Base-by-base conservation (phyloP, 2,113 vertebrate genomes). In the Oreotrochilus melanogaster region DNA sequence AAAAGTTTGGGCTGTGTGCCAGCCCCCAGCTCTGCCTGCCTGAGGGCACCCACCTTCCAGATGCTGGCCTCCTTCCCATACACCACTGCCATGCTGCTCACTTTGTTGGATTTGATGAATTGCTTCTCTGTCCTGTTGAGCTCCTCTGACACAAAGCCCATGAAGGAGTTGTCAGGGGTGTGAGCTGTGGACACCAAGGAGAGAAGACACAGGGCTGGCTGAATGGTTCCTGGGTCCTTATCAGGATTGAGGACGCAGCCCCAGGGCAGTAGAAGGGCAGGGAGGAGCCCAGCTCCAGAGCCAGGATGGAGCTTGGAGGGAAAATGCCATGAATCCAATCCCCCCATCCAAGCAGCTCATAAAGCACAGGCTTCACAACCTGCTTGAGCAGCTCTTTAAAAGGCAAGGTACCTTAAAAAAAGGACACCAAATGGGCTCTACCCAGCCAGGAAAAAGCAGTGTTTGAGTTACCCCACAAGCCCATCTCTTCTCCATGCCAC, bases 141-240 rank as follows among this genome's bases (percentile, higher is more conserved):
- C 97, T 99, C 99, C 97, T 99, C 99, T 0, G 99, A 98, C 96
- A 99, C 99, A 14, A 99, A 99, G 86, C 99, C 99, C 99, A 99
- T 99, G 96, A 99, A 99, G 91, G 99, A 99, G 98, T 99, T 99
- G 96, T 99, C 99, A 0, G 99, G 99, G 39, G 99, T 99, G 97
- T 99, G 99, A 86, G 99, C 99, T 99, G 97, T 51, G 62, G 95
- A 70, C 75, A 96, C n/a, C 93, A 61, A 84, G 39, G 23, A 51
- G 24, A 83, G 80, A 74, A 93, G 56, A 89, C 5, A 33, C 0
- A 0, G 2, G 18, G 75, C 33, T 76, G 43, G 42, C 28, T 4
- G 33, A 51, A 74, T 27, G 51, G 19, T 62, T 91, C 42, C 22
- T 42, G 66, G 51, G 33, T 62, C 47, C 23, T 69, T 17, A 4